Percentiles rank a stretch among this genome's conserved stretches.
Conservation (phyloP, 2,797 vertebrate species). For the Pterois miles region DNA sequence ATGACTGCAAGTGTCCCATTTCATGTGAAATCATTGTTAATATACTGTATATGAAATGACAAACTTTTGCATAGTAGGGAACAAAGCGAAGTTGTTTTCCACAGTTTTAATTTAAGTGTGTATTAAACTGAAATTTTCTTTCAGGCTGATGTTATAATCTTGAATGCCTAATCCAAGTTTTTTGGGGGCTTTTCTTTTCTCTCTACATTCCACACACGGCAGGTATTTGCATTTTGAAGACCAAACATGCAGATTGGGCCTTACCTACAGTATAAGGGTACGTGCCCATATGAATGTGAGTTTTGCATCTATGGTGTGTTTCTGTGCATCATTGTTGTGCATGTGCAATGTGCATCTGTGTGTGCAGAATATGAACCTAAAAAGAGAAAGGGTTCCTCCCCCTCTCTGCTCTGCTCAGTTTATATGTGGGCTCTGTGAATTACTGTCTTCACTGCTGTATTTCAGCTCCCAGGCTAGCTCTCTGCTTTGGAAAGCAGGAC, state of each 20-base stretch:
- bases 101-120: neutral
- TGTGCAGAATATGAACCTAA: conserved; percentile 15
- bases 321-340: conserved; percentile 1
- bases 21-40: neutral
- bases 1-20: neutral
- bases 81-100: neutral
- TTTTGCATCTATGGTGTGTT: neutral
- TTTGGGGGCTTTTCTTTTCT: neutral
- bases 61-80: neutral
- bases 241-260: neutral
- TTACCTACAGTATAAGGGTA: neutral
- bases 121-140: neutral
- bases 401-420: neutral
- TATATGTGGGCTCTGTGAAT: conserved; percentile 24
- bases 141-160: neutral
- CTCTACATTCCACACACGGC: neutral
- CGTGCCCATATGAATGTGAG: neutral
- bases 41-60: neutral
- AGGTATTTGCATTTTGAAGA: neutral
- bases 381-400: neutral
- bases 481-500: conserved; percentile 24
- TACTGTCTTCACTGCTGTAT: conserved; percentile 30
- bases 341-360: conserved; percentile 13
- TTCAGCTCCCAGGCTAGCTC: conserved; percentile 30
- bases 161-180: neutral